Conservation (phyloP, 2,113 vertebrate genomes). For the Scytalopus superciliaris region DNA sequence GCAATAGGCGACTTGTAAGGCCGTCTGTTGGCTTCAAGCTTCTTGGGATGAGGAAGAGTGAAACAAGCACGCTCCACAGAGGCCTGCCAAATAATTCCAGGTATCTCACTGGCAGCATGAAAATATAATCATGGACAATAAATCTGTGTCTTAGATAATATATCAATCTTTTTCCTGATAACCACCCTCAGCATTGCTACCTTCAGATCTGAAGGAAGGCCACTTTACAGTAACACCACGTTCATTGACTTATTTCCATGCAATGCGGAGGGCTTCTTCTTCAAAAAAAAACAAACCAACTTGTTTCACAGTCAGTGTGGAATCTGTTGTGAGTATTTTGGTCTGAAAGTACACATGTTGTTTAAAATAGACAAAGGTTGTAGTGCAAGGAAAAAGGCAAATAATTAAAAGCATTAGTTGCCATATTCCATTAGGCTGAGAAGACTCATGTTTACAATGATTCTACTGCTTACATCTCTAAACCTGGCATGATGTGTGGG, state of each 20-base stretch:
- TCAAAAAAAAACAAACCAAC: background rate
- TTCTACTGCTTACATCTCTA: background rate
- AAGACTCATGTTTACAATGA: background rate
- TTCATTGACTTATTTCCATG: background rate
- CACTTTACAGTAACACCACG: fast-evolving
- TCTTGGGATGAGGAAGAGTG: background rate
- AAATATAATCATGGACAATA: background rate
- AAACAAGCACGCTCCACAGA: background rate
- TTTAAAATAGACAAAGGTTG: background rate
- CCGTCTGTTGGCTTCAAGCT: fast-evolving
- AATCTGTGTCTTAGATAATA: background rate
- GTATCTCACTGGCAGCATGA: background rate
- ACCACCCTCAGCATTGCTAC: background rate
- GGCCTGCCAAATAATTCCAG: background rate
- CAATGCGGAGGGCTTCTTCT: background rate
- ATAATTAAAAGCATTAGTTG: background rate
- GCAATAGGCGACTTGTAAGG: background rate
- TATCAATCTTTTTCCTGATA: background rate
- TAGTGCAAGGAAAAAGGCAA: background rate
- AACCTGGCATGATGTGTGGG: background rate
- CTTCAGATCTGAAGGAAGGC: background rate
- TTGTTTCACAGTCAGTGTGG: fast-evolving
- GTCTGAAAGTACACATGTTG: background rate
- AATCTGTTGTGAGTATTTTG: background rate
- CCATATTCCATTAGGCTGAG: background rate